phyloP scores from a whole-genome alignment of 2,797 vertebrate species.

The Dendrocincla fuliginosa region DNA sequence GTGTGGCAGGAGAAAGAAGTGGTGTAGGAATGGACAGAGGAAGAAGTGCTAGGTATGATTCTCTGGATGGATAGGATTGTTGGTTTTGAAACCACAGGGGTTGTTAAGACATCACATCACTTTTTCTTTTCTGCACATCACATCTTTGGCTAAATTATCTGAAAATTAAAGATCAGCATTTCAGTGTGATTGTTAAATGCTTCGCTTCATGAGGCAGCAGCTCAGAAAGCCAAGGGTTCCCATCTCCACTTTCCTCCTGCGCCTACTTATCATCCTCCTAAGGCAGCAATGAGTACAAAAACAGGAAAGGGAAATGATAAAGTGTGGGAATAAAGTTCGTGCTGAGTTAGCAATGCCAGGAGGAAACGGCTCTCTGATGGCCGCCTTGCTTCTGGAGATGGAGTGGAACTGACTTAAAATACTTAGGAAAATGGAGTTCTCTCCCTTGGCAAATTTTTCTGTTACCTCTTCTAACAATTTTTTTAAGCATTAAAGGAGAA shows the following conservation, averaged over 20 bases:
- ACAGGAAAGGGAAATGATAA: conserved; percentile 40
- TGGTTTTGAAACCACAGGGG: background rate
- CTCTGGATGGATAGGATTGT: background rate
- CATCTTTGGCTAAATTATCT: background rate
- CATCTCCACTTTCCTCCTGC: rapidly evolving
- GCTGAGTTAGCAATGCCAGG: background rate
- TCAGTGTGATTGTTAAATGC: background rate
- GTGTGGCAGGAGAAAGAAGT: background rate
- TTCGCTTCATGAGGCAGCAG: background rate
- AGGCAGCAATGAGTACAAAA: conserved; percentile 4
- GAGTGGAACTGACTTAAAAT: background rate
- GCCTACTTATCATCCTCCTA: background rate
- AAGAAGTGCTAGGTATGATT: background rate
- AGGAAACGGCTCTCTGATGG: background rate
- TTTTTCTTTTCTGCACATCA: background rate
- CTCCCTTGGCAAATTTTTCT: background rate
- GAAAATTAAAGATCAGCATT: background rate
- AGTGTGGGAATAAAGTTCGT: background rate
- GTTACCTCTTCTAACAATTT: background rate
- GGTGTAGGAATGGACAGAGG: background rate
- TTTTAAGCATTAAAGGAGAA: background rate
- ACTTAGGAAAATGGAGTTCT: background rate
- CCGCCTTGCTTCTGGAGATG: background rate
- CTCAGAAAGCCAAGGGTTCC: background rate
- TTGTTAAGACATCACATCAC: background rate